Percentiles rank a stretch among this genome's conserved stretches.
Conservation (phyloP, 2,888 invertebrate species). For the Nomada goodeniana region DNA sequence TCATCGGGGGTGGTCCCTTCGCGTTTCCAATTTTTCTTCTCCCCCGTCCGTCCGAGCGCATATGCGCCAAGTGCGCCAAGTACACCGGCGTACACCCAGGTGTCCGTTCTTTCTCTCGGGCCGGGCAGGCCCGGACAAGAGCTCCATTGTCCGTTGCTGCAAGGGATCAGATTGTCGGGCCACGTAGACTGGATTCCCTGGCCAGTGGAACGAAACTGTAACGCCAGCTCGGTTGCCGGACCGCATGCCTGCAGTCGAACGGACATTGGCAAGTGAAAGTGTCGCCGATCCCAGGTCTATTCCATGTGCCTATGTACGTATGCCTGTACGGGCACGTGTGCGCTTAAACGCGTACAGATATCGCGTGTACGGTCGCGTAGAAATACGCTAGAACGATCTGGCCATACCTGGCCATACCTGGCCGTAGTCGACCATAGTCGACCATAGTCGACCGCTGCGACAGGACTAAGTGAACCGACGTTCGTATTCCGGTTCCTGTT, state of each 20-base stretch:
- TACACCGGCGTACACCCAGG: too few relatives aligned
- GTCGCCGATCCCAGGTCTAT: slow-evolving; percentile 60
- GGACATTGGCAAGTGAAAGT: slow-evolving; percentile 77
- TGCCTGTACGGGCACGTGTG: slow-evolving; percentile 36
- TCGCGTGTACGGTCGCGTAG: slow-evolving; percentile 43
- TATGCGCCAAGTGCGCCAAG: too few relatives aligned
- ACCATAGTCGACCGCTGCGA: slow-evolving; percentile 19
- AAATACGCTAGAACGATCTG: slow-evolving; percentile 56
- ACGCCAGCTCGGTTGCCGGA: slow-evolving; percentile 58
- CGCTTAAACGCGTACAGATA: slow-evolving; percentile 33
- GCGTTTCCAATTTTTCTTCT: background rate
- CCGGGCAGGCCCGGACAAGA: background rate
- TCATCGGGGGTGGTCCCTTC: background rate
- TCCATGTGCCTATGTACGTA: slow-evolving; percentile 35
- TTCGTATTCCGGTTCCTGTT: slow-evolving; percentile 58
- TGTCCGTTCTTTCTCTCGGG: background rate
- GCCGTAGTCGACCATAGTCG: slow-evolving; percentile 24
- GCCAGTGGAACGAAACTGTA: slow-evolving; percentile 70
- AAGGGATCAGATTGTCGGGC: slow-evolving; percentile 50
- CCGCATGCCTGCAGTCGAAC: slow-evolving; percentile 64
- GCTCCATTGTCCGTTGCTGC: slow-evolving; percentile 52
- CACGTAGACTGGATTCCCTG: slow-evolving; percentile 64
- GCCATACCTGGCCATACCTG: slow-evolving; percentile 58
- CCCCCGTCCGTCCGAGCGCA: too few relatives aligned
- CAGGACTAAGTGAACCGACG: background rate